These are phyloP conservation scores for Cyclophora albipunctata DNA, from an alignment of 2,888 invertebrate species.

Conservation along the genomic window DNA sequence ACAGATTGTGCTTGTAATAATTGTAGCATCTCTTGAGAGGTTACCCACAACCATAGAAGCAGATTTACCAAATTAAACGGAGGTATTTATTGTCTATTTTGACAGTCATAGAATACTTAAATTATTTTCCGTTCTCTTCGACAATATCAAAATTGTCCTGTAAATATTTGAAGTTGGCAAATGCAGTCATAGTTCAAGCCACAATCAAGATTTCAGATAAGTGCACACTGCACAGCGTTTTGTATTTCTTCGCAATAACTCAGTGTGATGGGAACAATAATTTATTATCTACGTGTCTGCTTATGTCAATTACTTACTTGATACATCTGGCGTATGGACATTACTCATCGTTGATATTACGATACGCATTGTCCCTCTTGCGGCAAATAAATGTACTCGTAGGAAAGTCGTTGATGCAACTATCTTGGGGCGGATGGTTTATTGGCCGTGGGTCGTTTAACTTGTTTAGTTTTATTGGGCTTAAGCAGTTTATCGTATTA, in stretches of 20 bases:
- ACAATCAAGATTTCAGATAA: conserved; percentile 24
- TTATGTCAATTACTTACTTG: conserved; percentile 43
- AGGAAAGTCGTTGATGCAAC: conserved; percentile 36
- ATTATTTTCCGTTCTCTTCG: conserved; percentile 3
- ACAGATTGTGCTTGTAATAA: conserved; percentile 61
- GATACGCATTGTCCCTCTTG: conserved; percentile 18
- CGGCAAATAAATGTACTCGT: conserved; percentile 10
- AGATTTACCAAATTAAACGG: conserved; percentile 19
- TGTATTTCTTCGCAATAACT: conserved; percentile 26
- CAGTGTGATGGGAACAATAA: conserved; percentile 33
- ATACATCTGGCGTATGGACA: conserved; percentile 31
- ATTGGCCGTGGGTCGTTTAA: conserved; percentile 54
- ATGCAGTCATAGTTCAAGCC: conserved; percentile 7
- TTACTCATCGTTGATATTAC: conserved; percentile 38
- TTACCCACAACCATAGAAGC: conserved; percentile 5
- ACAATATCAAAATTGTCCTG: conserved; percentile 3
- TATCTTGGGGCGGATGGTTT: conserved; percentile 45
- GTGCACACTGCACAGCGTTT: conserved; percentile 4
- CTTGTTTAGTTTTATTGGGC: conserved; percentile 68
- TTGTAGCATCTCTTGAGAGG: conserved; percentile 44
- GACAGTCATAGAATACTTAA: neutral
- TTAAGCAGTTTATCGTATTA: conserved; percentile 66
- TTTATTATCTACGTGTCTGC: conserved; percentile 37
- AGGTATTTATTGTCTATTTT: conserved; percentile 10
- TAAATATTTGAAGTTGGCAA: conserved; percentile 17